These are phyloP conservation scores for Schizopygopsis pylzovi DNA, from an alignment of 2,797 vertebrate species.

Conservation along the genomic window DNA sequence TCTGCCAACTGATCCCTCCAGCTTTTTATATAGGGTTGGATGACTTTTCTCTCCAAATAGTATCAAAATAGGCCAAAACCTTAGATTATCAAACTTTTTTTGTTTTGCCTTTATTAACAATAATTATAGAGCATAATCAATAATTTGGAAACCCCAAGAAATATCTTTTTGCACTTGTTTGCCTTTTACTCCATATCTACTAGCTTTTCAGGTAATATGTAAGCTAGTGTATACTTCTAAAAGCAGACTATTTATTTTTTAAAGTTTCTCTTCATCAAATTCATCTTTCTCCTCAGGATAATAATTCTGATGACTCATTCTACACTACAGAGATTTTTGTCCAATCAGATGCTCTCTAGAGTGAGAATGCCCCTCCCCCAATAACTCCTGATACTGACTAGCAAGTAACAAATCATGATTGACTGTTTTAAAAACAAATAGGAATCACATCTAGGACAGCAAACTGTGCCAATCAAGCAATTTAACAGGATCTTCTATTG, in stretches of 20 bases:
- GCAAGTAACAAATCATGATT: not conserved
- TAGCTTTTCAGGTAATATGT: not conserved
- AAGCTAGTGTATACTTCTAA: not conserved
- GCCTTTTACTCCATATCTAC: not conserved
- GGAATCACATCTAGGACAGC: not conserved
- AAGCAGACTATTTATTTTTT: not conserved
- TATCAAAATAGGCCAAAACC: slow-evolving; percentile 1
- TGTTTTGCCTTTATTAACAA: not conserved
- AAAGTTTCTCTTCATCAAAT: not conserved
- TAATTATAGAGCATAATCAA: not conserved
- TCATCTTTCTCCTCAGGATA: not conserved
- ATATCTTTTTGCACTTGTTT: not conserved
- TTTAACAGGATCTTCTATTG: not conserved
- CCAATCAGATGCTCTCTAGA: slow-evolving; percentile 10
- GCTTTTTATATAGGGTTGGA: not conserved
- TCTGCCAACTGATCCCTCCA: slow-evolving; percentile 64
- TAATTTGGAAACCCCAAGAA: not conserved
- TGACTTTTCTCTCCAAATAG: not conserved
- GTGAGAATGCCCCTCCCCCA: not conserved
- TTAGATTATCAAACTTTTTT: not conserved
- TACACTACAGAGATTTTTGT: not conserved
- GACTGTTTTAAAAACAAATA: not conserved
- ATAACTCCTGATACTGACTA: not conserved
- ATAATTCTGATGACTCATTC: not conserved
- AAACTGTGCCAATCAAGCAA: not conserved